These are phyloP conservation scores for Herpetotheres cachinnans DNA, from an alignment of 2,113 vertebrate species.

Conservation along the genomic window DNA sequence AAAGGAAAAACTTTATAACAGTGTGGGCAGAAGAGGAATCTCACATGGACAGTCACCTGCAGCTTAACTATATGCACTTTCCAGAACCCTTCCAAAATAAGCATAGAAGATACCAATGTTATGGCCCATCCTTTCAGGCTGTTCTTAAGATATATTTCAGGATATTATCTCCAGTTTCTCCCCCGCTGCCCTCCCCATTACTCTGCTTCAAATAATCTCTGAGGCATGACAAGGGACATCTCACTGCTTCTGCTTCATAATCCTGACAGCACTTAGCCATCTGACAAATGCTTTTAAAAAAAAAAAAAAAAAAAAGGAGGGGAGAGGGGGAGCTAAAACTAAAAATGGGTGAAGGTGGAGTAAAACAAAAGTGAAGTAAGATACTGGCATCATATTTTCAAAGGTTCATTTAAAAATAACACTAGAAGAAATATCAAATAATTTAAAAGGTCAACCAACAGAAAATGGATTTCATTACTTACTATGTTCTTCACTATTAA, in stretches of 20 bases:
- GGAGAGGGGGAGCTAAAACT: background rate
- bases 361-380: background rate
- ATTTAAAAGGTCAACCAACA: constrained; percentile 33
- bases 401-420: constrained; percentile 40
- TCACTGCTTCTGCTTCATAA: background rate
- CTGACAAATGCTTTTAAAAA: background rate
- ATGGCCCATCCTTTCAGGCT: background rate
- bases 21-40: background rate
- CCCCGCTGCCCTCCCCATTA: background rate
- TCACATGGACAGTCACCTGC: background rate
- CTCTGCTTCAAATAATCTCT: background rate
- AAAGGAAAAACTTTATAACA: background rate
- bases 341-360: background rate
- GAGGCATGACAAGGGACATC: background rate
- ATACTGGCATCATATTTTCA: background rate
- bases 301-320: background rate
- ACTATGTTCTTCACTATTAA: constrained; percentile 2
- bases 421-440: constrained; percentile 8
- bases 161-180: background rate
- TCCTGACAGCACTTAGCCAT: background rate
- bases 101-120: background rate
- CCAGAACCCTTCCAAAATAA: background rate
- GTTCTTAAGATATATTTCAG: background rate
- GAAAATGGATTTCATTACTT: background rate
- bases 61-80: background rate